A percentile compares a stretch with the other conserved stretches of the same genome.
These are phyloP conservation scores for Trichosurus vulpecula DNA, from an alignment of 2,797 vertebrate genomes.

Conservation along the genomic window DNA sequence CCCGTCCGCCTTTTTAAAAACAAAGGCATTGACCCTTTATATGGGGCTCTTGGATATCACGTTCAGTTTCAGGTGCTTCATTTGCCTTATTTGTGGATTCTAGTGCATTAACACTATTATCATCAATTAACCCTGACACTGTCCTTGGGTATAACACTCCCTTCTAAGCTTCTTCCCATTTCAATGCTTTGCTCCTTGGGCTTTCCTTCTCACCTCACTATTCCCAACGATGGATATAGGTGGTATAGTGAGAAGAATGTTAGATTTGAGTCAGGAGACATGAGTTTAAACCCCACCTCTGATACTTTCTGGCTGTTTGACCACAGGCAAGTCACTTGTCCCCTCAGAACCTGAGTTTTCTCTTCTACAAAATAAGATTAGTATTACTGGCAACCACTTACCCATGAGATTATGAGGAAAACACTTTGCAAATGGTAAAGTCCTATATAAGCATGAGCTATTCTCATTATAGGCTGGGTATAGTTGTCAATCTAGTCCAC, in stretches of 20 bases:
- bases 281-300: neutral
- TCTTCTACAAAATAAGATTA: neutral
- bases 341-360: neutral
- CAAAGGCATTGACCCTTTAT: neutral
- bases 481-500: neutral
- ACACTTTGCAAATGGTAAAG: neutral
- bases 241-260: neutral
- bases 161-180: neutral
- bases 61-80: neutral
- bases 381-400: neutral
- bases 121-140: neutral
- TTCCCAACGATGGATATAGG: neutral
- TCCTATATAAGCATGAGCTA: neutral
- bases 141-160: neutral
- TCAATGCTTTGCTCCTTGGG: neutral
- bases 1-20: neutral
- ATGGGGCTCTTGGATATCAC: neutral
- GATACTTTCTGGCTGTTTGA: neutral
- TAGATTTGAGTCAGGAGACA: neutral
- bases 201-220: neutral
- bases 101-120: neutral
- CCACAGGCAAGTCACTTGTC: neutral
- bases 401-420: neutral
- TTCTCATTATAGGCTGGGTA: neutral
- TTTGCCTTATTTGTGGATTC: neutral